These are phyloP conservation scores for Enteromius afrohamiltoni DNA, from an alignment of 2,797 vertebrate genomes.

Conservation along the genomic window DNA sequence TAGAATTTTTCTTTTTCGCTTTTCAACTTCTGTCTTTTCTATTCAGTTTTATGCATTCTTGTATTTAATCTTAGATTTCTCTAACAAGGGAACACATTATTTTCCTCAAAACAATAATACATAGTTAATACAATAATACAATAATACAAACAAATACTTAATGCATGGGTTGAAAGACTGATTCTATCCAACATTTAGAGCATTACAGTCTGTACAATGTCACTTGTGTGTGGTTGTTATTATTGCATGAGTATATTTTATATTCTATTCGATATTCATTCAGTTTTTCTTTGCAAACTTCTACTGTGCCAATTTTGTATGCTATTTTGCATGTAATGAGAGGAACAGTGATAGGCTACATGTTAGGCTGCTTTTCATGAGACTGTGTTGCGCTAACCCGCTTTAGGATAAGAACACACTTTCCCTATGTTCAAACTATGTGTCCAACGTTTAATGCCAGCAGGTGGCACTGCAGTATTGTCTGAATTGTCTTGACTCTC, in stretches of 20 bases:
- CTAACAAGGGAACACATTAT: neutral
- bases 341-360: slow-evolving; percentile 30
- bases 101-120: neutral
- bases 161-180: neutral
- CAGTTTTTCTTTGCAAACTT: neutral
- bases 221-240: slow-evolving; percentile 1
- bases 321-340: slow-evolving; percentile 28
- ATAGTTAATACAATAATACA: too few species aligned
- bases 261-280: slow-evolving; percentile 4
- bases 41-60: neutral
- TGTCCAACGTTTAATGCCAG: slow-evolving; percentile 60
- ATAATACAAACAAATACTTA: slow-evolving; percentile 4
- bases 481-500: slow-evolving; percentile 37
- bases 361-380: slow-evolving; percentile 40
- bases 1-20: too few species aligned
- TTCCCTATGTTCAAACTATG: slow-evolving; percentile 59
- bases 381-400: slow-evolving; percentile 47
- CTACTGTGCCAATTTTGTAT: neutral
- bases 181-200: neutral
- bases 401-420: slow-evolving; percentile 46
- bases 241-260: slow-evolving; percentile 23
- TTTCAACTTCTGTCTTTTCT: neutral
- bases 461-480: slow-evolving; percentile 59
- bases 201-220: neutral
- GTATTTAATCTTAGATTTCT: slow-evolving; percentile 1